phyloP scores from a whole-genome alignment of 2,888 invertebrate genomes.

The Athalia cordata region DNA sequence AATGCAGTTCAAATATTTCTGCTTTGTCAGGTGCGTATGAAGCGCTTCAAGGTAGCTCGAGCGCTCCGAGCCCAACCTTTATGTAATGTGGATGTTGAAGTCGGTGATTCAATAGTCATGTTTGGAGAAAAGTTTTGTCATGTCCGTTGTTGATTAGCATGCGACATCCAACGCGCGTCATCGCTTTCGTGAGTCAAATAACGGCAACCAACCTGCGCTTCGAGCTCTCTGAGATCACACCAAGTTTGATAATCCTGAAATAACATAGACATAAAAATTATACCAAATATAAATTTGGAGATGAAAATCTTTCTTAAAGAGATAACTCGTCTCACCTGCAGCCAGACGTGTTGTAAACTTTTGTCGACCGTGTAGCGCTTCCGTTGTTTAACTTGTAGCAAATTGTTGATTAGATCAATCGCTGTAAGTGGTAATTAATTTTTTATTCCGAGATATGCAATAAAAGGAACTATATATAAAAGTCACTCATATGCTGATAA shows the following conservation, averaged over 20 bases:
- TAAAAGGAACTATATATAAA: neutral
- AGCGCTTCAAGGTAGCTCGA: constrained; percentile 68
- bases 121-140: constrained; percentile 67
- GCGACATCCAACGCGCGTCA: constrained; percentile 90
- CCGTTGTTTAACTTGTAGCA: constrained; percentile 96
- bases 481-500: constrained; percentile 33
- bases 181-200: constrained; percentile 95
- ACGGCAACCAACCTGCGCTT: constrained; percentile 83
- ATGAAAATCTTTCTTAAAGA: neutral
- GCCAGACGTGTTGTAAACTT: constrained; percentile 95
- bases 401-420: constrained; percentile 97
- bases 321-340: constrained; percentile 81
- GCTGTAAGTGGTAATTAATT: constrained; percentile 78
- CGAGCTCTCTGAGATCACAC: constrained; percentile 93
- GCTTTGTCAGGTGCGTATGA: constrained; percentile 68
- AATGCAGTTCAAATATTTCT: constrained; percentile 30
- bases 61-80: constrained; percentile 75
- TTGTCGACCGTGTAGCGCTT: constrained; percentile 98
- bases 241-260: constrained; percentile 91
- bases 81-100: constrained; percentile 58
- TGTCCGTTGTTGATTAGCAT: constrained; percentile 64
- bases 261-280: constrained; percentile 21
- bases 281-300: neutral
- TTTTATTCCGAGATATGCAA: neutral
- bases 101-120: constrained; percentile 66